Evolutionary conservation across 92 coral and sea anemone genomes (phyloP), one percentile per base, ranked within the genome.

Genomic region (Metridium senile): DNA sequence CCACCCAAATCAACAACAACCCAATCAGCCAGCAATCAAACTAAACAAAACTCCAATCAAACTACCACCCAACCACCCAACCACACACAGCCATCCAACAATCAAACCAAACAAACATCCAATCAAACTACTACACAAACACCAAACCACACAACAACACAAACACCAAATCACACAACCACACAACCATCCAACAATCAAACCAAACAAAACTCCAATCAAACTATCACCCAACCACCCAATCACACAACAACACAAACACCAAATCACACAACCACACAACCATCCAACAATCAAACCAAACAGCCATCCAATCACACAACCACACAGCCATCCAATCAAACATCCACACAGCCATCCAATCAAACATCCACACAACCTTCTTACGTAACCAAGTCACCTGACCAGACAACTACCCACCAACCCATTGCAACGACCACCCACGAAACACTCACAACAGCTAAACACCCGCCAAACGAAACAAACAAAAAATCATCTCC

Each of bases 291-390:
- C 71, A 2, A 20, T 13, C 71, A 11, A 29, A n/a, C 22, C 26
- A 66, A n/a, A 28, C 71, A 33, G n/a, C 71, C 51, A 66, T 4
- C 22, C 28, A 66, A 23, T 11, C 46, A 33, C 27, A 25, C 71
- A 66, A 39, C 49, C 26, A 66, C 25, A 28, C 71, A 33, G n/a
- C 46, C 71, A 66, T 1, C 49, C 28, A 66, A n/a, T 11, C 46
- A 33, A 66, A 25, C 71, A 66, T 9, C 25, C 26, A 66, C 25
- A 28, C 71, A 17, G n/a, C 71, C 71, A 66, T 17, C 7, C 29
- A 66, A 9, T 18, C 46, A 33, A 66, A 10, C 71, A 29, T 3
- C 49, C 28, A 33, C 26, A 2, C 68, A 27, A 26, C 68, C 68
- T 11, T 27, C 23, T n/a, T 11, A 20, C 68, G 7, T 3, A 62